phyloP scores from a whole-genome alignment of 1,140 invertebrate species.

The Pseudomyrmex pallidus region DNA sequence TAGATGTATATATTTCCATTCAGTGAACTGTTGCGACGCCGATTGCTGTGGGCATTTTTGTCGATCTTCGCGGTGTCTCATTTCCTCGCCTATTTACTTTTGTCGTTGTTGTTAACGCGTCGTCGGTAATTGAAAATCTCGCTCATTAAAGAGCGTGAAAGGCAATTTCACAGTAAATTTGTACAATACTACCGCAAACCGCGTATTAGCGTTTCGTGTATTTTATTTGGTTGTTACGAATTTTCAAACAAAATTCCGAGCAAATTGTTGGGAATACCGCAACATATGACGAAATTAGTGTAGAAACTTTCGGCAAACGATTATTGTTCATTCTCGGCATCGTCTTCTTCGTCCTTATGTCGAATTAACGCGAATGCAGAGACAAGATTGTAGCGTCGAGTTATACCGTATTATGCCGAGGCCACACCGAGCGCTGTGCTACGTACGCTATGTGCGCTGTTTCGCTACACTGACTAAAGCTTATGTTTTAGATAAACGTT shows the following conservation, averaged over 20 bases:
- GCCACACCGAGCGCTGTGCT: too few relatives aligned
- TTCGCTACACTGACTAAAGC: too few relatives aligned
- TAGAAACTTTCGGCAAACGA: background rate
- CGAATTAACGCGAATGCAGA: constrained; percentile 5
- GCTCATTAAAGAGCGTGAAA: constrained; percentile 13
- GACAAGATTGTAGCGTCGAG: background rate
- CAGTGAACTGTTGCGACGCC: constrained; percentile 55
- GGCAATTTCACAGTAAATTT: background rate
- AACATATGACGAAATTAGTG: constrained; percentile 5
- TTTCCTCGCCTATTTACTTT: constrained; percentile 33
- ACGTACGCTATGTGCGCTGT: too few relatives aligned
- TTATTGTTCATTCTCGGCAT: background rate
- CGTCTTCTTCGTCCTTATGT: background rate
- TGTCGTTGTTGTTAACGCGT: background rate
- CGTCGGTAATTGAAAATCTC: constrained; percentile 16
- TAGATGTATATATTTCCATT: constrained; percentile 70
- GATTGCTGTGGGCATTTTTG: constrained; percentile 51
- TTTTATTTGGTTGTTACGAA: background rate
- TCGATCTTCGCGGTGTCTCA: constrained; percentile 17
- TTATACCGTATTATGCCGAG: too few relatives aligned
- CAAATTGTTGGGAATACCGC: background rate
- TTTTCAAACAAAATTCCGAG: background rate
- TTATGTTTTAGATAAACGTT: too few relatives aligned
- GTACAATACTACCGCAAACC: too few relatives aligned
- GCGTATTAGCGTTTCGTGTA: background rate